A percentile compares a stretch with the other conserved stretches of the same genome.
Conservation (phyloP, 2,113 vertebrate species). For the Erythrocercus mccallii region DNA sequence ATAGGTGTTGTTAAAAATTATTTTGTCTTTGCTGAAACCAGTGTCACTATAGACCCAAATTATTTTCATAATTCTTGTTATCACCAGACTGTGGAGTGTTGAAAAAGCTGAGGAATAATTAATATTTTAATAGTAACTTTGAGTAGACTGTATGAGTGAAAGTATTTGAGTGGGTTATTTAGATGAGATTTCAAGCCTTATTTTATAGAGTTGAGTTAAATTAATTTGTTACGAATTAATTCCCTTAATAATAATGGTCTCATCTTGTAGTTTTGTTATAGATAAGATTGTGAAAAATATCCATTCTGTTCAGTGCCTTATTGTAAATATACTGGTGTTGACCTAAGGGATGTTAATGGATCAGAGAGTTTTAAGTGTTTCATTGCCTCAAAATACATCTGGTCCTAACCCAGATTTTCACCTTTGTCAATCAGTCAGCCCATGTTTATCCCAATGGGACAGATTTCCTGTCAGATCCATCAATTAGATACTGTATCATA, state of each 20-base stretch:
- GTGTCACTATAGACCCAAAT: not conserved
- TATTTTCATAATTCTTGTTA: not conserved
- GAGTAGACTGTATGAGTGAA: not conserved
- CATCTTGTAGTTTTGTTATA: not conserved
- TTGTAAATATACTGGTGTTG: not conserved
- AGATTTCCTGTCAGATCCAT: conserved; percentile 31
- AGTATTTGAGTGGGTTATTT: not conserved
- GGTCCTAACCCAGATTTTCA: not conserved
- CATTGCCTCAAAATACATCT: not conserved
- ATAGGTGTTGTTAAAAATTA: not conserved
- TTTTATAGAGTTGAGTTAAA: not conserved
- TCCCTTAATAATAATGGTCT: not conserved
- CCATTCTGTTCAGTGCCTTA: not conserved
- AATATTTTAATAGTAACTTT: not conserved
- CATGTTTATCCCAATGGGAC: not conserved
- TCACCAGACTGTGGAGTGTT: not conserved
- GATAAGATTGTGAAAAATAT: not conserved
- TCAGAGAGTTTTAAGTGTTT: not conserved
- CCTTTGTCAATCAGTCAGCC: not conserved
- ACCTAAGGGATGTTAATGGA: not conserved
- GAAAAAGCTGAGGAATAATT: not conserved
- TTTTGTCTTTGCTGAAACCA: not conserved
- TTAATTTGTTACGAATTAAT: not conserved
- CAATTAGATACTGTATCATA: conserved; percentile 1
- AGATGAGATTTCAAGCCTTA: not conserved